A percentile compares a stretch with the other conserved stretches of the same genome.
Conservation (phyloP, 1,140 invertebrate species). For the Eubasilissa regina region DNA sequence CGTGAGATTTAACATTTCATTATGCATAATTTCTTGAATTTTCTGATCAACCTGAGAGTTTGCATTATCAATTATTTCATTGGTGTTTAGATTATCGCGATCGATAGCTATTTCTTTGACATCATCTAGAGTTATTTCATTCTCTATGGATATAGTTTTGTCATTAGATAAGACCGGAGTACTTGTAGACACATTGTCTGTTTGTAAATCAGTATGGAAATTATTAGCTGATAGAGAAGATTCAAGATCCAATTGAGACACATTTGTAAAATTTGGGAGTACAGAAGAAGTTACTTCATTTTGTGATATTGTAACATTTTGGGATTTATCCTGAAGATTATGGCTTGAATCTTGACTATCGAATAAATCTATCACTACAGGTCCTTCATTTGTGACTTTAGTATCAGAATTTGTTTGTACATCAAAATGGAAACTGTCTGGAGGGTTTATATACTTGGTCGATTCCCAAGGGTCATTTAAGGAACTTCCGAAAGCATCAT, state of each 20-base stretch:
- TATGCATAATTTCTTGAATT: slow-evolving; percentile 42
- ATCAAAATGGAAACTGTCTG: slow-evolving; percentile 20
- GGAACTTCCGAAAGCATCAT: neutral
- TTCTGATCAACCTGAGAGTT: neutral
- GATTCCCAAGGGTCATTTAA: slow-evolving; percentile 35
- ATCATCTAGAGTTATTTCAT: slow-evolving; percentile 12
- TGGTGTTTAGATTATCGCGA: neutral
- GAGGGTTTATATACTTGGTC: slow-evolving; percentile 42
- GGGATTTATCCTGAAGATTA: no score
- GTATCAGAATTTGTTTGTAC: neutral
- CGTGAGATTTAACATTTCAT: slow-evolving; percentile 62
- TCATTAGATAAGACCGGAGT: slow-evolving; percentile 28
- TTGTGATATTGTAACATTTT: slow-evolving; percentile 3
- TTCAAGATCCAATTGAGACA: neutral
- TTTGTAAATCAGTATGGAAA: neutral
- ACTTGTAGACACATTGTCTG: slow-evolving; percentile 29
- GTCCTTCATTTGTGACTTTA: neutral
- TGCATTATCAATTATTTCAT: neutral
- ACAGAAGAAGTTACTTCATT: neutral
- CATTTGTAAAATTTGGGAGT: neutral
- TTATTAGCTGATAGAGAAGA: neutral
- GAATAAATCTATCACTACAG: slow-evolving; percentile 2
- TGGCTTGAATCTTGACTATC: neutral
- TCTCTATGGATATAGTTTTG: neutral
- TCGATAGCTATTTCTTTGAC: neutral